phyloP scores from a whole-genome alignment of 1,140 invertebrate genomes.

The Physella acuta region DNA sequence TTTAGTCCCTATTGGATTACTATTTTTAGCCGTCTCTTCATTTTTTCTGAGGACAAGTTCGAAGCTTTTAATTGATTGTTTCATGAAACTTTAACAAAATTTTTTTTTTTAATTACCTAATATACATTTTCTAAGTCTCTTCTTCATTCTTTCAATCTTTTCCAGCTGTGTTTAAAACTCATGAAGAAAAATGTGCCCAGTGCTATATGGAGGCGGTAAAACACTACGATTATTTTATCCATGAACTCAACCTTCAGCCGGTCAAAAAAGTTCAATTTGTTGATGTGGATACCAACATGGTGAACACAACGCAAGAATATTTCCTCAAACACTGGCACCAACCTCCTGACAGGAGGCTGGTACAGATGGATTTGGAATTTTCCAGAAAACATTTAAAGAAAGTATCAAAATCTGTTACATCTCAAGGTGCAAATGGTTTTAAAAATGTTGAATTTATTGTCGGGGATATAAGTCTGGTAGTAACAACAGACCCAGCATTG shows the following conservation, averaged over 20 bases:
- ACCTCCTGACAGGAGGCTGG: neutral
- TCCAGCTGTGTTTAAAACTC: conserved; percentile 39
- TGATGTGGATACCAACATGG: conserved; percentile 29
- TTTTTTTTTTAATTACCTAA: too few relatives aligned
- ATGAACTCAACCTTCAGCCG: neutral
- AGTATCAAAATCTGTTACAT: neutral
- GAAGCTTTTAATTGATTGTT: too few relatives aligned
- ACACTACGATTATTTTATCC: conserved; percentile 12
- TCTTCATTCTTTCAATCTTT: conserved; percentile 20
- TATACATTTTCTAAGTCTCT: too few relatives aligned
- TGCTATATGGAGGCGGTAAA: conserved; percentile 26
- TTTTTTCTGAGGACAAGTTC: too few relatives aligned
- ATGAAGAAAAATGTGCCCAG: conserved; percentile 29
- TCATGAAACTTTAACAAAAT: too few relatives aligned
- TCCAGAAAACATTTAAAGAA: neutral
- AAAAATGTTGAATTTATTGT: neutral
- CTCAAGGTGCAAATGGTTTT: neutral
- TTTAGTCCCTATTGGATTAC: too few relatives aligned
- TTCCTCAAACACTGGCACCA: conserved; percentile 5
- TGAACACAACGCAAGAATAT: conserved; percentile 22
- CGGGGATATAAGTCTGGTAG: neutral
- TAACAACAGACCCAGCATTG: neutral
- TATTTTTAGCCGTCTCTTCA: too few relatives aligned
- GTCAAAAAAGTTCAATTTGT: conserved; percentile 36
- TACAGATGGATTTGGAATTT: neutral